A percentile compares a stretch with the other conserved stretches of the same genome.
phyloP scores from a whole-genome alignment of 1,140 invertebrate genomes.

The Drosophila ananassae region DNA sequence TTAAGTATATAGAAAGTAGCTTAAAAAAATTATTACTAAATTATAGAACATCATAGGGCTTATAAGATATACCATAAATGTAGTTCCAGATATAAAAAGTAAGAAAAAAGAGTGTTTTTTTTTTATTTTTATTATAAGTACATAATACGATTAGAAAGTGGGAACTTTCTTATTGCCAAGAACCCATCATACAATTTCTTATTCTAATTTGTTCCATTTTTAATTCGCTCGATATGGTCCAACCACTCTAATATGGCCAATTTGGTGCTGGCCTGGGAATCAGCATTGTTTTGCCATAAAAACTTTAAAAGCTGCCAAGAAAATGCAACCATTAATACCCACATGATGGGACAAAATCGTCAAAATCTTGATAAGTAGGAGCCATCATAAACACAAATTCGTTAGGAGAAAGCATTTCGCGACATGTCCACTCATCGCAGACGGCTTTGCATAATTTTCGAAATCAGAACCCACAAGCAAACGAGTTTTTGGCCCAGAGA shows the following conservation, averaged over 20 bases:
- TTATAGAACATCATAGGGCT: too few relatives aligned
- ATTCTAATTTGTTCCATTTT: conserved; percentile 3
- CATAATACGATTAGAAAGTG: conserved; percentile 23
- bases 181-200: conserved; percentile 1
- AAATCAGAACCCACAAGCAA: conserved; percentile 38
- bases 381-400: conserved; percentile 43
- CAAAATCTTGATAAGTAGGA: conserved; percentile 34
- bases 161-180: conserved; percentile 12
- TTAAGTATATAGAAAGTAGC: background rate
- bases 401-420: conserved; percentile 50
- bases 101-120: background rate
- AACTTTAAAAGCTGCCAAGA: conserved; percentile 2
- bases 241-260: conserved; percentile 10
- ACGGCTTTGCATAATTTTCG: conserved; percentile 41
- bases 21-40: too few relatives aligned
- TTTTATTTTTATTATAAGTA: background rate
- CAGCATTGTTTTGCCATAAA: conserved; percentile 27
- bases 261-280: conserved; percentile 17
- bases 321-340: conserved; percentile 41
- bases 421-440: conserved; percentile 10
- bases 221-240: background rate
- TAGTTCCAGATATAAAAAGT: too few relatives aligned
- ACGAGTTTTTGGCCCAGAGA: conserved; percentile 36
- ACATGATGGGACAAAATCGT: conserved; percentile 19
- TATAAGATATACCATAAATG: too few relatives aligned